Evolutionary conservation across 1,140 invertebrate genomes (phyloP), one percentile per base, ranked within the genome.

Genomic region (Hyposmocoma kahamanoa): DNA sequence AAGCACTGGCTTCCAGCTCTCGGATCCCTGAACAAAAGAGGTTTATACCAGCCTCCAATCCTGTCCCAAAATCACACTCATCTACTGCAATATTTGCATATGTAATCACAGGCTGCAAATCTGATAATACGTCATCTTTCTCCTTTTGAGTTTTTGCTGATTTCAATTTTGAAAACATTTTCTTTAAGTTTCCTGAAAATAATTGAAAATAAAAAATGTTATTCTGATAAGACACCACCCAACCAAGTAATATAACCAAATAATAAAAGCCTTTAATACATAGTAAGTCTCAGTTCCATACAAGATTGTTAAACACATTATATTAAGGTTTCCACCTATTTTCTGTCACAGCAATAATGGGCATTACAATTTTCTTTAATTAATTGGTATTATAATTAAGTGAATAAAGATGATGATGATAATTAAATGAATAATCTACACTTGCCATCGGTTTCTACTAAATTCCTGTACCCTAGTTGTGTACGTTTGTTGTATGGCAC

Each of bases 31-130:
- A 94, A 50, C 89, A 91, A 68, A 98, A 96, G 13, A 98, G 74
- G 82, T 96, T 91, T 24, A 96, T 90, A 0, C 95, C 96, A 20
- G 97, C 84, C 84, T 98, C 96, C 1, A 98, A 69, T 3, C 95
- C 93, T 42, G 94, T 96, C 0, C 96, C 97, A 87, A 97, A 97
- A 80, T 98, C 97, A 75, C 94, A 96, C 80, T 98, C 97, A 77
- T 98, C 97, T 53, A 94, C 92, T 1, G 96, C 96, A 78, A 97
- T 97, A 67, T 91, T 95, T 5, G 95, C 91, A 61, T 90, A 90
- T 26, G 92, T 95, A 20, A 96, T 89, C 6, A 96, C 80, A 59
- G 93, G 92, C 58, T 96, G 92, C 2, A 98, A 71, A 6, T 91
- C 88, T 48, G 87, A 90, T 53, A 91, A 87, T 53, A 87, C 80